Evolutionary conservation across 2,113 vertebrate genomes (phyloP).

Genomic region (Albula goreensis): DNA sequence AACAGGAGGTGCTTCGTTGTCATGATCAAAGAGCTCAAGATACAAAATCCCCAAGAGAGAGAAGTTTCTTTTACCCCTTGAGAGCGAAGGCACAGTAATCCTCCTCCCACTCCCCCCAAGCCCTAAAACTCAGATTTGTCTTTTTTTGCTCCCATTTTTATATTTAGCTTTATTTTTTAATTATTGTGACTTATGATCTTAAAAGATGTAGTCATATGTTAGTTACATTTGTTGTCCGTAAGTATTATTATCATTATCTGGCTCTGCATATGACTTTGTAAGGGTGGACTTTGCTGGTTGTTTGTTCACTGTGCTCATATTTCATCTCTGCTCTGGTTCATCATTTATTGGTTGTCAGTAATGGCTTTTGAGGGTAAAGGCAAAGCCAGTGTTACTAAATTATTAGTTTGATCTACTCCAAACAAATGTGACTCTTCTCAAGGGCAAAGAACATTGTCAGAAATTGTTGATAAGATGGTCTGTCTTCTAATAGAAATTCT

Average conservation of each 20-base stretch:
- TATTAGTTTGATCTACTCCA: neutral
- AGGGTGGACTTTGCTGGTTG: neutral
- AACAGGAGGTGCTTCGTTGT: neutral
- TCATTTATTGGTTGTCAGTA: neutral
- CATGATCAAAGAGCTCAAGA: neutral
- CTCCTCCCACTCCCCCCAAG: too few species aligned
- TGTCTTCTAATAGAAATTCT: too few species aligned
- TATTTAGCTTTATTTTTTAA: neutral
- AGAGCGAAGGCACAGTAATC: too few species aligned
- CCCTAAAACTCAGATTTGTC: too few species aligned
- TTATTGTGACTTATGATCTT: neutral
- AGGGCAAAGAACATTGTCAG: neutral
- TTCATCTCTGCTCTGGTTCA: neutral
- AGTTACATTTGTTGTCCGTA: neutral
- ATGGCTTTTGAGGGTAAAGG: neutral
- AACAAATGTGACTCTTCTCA: neutral
- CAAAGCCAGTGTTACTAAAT: neutral
- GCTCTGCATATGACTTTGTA: neutral
- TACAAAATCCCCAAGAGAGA: neutral
- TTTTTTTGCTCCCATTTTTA: neutral
- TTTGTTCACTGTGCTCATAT: neutral
- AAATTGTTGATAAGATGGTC: too few species aligned
- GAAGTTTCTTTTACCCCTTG: too few species aligned
- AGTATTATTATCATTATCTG: neutral
- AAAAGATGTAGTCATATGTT: neutral